Percentiles rank a stretch among this genome's conserved stretches.
Conservation (phyloP, 2,888 invertebrate species). For the Noctua pronuba region DNA sequence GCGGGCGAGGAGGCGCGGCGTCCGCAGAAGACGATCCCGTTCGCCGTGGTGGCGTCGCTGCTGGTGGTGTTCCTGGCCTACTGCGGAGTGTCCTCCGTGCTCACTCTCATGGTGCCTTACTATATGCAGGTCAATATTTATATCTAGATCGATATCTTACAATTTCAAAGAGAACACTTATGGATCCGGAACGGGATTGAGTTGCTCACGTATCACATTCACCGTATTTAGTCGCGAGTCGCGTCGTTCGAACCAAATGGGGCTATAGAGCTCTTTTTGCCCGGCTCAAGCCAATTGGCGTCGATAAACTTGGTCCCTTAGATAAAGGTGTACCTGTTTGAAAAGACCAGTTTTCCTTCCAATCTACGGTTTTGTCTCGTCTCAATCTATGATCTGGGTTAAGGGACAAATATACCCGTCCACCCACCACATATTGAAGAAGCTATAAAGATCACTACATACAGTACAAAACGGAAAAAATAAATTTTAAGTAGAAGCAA, state of each 20-base stretch:
- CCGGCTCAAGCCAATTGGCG: no score
- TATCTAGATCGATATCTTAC: not conserved
- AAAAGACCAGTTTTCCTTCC: not conserved
- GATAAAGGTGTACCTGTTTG: not conserved
- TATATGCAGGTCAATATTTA: slow-evolving; percentile 91
- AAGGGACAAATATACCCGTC: not conserved
- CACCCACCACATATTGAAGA: not conserved
- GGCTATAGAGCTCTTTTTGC: no score
- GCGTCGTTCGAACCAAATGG: not conserved
- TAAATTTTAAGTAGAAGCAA: not conserved
- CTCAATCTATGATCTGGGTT: not conserved
- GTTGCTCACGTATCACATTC: no score
- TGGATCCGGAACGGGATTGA: no score
- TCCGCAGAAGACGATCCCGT: slow-evolving; percentile 96
- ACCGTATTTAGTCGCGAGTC: no score
- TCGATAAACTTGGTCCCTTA: no score
- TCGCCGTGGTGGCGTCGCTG: slow-evolving; percentile 96
- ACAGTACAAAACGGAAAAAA: not conserved
- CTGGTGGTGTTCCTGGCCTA: slow-evolving; percentile 96
- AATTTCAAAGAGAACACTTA: not conserved
- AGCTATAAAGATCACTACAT: not conserved
- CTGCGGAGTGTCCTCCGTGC: slow-evolving; percentile 96
- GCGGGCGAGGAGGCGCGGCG: slow-evolving; percentile 98
- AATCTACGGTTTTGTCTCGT: not conserved
- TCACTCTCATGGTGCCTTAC: slow-evolving; percentile 97